A percentile compares a stretch with the other conserved stretches of the same genome.
phyloP scores from a whole-genome alignment of 2,888 invertebrate species.

The Nomada fabriciana region DNA sequence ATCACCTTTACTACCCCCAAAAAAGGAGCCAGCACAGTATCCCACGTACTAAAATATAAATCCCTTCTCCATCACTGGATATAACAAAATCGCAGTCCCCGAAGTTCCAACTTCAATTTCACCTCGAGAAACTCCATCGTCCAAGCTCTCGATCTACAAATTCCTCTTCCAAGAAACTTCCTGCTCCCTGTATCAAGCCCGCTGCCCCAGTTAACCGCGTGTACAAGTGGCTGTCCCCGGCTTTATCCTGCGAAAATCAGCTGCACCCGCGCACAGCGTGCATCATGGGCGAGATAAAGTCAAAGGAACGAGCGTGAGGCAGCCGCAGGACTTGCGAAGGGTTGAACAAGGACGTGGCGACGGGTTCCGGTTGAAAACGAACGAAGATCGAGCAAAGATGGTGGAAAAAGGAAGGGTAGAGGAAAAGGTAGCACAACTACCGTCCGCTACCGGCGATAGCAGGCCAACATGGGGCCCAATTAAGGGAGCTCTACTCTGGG shows the following conservation, averaged over 20 bases:
- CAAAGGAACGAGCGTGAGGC: conserved; percentile 35
- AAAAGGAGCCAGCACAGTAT: no score
- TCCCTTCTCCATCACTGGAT: neutral
- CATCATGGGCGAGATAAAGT: conserved; percentile 72
- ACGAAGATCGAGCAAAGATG: conserved; percentile 57
- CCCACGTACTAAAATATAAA: no score
- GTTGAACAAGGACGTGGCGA: conserved; percentile 31
- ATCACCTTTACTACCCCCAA: no score
- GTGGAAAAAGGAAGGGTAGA: conserved; percentile 45
- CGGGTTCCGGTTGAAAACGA: conserved; percentile 22
- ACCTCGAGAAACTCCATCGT: neutral
- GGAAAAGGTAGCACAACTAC: conserved; percentile 73
- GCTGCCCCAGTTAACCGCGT: conserved; percentile 27
- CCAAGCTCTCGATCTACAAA: neutral
- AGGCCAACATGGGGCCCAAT: conserved; percentile 81
- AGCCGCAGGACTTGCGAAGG: conserved; percentile 8
- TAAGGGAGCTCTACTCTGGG: conserved; percentile 73
- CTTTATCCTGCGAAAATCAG: conserved; percentile 78
- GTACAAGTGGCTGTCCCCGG: conserved; percentile 41
- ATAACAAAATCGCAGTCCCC: no score
- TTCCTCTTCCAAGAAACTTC: conserved; percentile 17
- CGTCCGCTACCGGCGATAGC: conserved; percentile 78
- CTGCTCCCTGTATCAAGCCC: conserved; percentile 11
- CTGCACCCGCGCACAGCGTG: conserved; percentile 78
- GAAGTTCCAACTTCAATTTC: neutral